These are phyloP conservation scores for Esox niger DNA, from an alignment of 2,113 vertebrate species.

Conservation along the genomic window DNA sequence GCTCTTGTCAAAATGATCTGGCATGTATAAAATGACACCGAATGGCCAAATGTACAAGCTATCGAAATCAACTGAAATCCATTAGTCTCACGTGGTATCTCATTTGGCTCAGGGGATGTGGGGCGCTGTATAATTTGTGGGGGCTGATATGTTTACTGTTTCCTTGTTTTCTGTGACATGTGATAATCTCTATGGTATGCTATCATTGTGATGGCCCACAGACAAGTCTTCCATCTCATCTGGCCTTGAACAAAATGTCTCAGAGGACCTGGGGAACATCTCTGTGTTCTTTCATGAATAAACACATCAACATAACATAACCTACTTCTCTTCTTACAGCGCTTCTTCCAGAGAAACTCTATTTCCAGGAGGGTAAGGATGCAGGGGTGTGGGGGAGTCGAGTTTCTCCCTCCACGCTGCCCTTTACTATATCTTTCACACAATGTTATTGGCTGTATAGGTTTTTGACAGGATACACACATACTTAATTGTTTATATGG, in stretches of 20 bases:
- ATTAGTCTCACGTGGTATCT: no score
- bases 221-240: slow-evolving; percentile 49
- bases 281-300: slow-evolving; percentile 60
- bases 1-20: no score
- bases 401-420: slow-evolving; percentile 17
- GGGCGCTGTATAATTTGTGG: no score
- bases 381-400: no score
- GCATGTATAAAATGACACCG: no score
- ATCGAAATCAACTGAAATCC: no score
- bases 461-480: neutral
- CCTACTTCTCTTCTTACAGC: slow-evolving; percentile 61
- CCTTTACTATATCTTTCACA: slow-evolving; percentile 44
- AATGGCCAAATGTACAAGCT: no score
- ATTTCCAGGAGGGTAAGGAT: slow-evolving; percentile 1
- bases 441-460: slow-evolving; percentile 55
- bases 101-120: no score
- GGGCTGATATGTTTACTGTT: no score
- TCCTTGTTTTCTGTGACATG: slow-evolving; percentile 28
- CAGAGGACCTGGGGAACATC: slow-evolving; percentile 57
- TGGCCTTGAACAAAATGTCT: slow-evolving; percentile 69
- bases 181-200: slow-evolving; percentile 58
- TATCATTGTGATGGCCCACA: slow-evolving; percentile 42
- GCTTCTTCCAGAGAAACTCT: neutral
- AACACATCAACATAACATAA: slow-evolving; percentile 68
- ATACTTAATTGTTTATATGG: no score